Percentiles rank a stretch among this genome's conserved stretches.
These are phyloP conservation scores for Beaufortia kweichowensis DNA, from an alignment of 2,113 vertebrate species.

Conservation along the genomic window DNA sequence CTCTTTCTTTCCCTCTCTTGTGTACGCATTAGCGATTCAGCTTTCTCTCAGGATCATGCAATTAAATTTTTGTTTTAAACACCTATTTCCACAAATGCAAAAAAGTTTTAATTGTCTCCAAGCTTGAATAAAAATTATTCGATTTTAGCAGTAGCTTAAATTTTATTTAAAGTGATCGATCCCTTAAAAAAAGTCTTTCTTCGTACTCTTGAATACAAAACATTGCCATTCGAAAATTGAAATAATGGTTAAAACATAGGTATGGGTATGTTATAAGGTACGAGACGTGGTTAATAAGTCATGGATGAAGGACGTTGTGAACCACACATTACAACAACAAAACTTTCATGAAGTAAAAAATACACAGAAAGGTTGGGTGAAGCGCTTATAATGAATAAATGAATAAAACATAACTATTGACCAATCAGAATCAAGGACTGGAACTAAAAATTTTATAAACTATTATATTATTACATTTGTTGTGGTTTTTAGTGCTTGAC, in stretches of 20 bases:
- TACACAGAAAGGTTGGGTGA: too few species aligned
- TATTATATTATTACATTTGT: too few species aligned
- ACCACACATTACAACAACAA: too few species aligned
- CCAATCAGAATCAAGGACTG: too few species aligned
- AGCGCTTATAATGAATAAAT: too few species aligned
- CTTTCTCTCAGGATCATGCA: background rate
- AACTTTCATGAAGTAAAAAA: too few species aligned
- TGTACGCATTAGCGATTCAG: conserved; percentile 38
- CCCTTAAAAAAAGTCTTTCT: background rate
- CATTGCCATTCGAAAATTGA: background rate
- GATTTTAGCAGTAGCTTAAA: background rate
- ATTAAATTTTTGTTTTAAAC: background rate
- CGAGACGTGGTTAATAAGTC: too few species aligned
- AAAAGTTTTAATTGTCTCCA: conserved; percentile 39
- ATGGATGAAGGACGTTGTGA: too few species aligned
- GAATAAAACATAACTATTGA: too few species aligned
- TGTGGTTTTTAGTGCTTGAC: too few species aligned
- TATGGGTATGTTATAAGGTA: too few species aligned
- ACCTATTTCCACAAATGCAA: conserved; percentile 1
- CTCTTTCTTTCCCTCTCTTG: background rate
- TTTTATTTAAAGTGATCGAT: background rate
- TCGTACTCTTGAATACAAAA: background rate
- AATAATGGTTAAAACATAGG: background rate
- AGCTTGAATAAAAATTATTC: conserved; percentile 38
- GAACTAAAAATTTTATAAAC: too few species aligned